Conservation (phyloP, 2,888 invertebrate species). For the Philonicus albiceps region DNA sequence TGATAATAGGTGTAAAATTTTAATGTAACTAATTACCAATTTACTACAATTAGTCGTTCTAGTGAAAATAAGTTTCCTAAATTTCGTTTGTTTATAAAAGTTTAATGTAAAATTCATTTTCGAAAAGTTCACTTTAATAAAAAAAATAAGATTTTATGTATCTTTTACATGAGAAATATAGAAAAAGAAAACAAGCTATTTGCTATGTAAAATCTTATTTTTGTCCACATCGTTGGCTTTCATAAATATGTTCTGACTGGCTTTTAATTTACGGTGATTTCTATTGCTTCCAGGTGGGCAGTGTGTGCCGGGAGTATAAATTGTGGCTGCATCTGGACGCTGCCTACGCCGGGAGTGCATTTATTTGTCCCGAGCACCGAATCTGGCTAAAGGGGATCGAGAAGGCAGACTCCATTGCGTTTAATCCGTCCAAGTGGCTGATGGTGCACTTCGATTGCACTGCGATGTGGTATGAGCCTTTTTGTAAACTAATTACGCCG, state of each 20-base stretch:
- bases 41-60: too few species aligned
- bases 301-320: constrained; percentile 77
- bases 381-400: constrained; percentile 91
- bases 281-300: constrained; percentile 63
- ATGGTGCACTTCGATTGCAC: constrained; percentile 99
- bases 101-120: too few species aligned
- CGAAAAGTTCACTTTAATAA: too few species aligned
- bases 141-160: too few species aligned
- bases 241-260: neutral
- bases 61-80: too few species aligned
- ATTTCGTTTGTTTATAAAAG: too few species aligned
- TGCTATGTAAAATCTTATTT: neutral
- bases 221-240: neutral
- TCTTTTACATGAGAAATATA: too few species aligned
- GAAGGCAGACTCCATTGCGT: constrained; percentile 92
- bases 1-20: too few species aligned
- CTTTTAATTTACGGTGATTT: constrained; percentile 13
- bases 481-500: constrained; percentile 30
- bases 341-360: constrained; percentile 96
- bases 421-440: constrained; percentile 98
- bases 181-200: too few species aligned
- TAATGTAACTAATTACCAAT: too few species aligned
- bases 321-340: constrained; percentile 98
- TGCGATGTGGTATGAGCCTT: constrained; percentile 86
- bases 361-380: constrained; percentile 95